phyloP scores from a whole-genome alignment of 2,888 invertebrate species.

The Ariolimax columbianus region DNA sequence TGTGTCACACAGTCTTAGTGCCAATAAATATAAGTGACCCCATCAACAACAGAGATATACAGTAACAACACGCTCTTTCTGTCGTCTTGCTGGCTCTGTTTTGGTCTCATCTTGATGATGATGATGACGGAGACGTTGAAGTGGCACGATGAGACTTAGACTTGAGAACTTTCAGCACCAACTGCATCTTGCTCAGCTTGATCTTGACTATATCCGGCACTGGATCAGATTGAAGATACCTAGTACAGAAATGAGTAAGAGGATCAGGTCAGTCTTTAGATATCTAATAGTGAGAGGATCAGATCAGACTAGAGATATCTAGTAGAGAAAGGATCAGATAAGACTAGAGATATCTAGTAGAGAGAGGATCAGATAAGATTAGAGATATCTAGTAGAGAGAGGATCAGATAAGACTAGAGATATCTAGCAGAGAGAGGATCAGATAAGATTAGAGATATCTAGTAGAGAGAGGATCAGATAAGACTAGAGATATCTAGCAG shows the following conservation, averaged over 20 bases:
- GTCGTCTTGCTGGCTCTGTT: not conserved
- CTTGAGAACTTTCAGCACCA: conserved; percentile 71
- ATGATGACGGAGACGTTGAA: conserved; percentile 34
- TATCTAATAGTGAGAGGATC: not conserved
- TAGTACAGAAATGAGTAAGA: not conserved
- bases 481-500: not conserved
- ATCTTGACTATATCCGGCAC: conserved; percentile 76
- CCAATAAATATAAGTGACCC: not conserved
- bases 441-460: not conserved
- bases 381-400: not conserved
- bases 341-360: not conserved
- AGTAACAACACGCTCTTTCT: not conserved
- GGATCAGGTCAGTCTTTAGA: not conserved
- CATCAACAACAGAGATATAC: not conserved
- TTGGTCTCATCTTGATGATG: not conserved
- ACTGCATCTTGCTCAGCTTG: conserved; percentile 77
- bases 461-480: not conserved
- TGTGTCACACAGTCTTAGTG: not conserved
- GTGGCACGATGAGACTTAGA: conserved; percentile 23
- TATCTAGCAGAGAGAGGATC: not conserved
- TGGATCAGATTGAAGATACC: conserved; percentile 40
- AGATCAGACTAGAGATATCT: not conserved
- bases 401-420: not conserved
- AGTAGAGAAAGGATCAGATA: not conserved
- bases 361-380: not conserved